A percentile compares a stretch with the other conserved stretches of the same genome.
Evolutionary conservation across 2,113 vertebrate genomes (phyloP).

Genomic region (Oryzias curvinotus): DNA sequence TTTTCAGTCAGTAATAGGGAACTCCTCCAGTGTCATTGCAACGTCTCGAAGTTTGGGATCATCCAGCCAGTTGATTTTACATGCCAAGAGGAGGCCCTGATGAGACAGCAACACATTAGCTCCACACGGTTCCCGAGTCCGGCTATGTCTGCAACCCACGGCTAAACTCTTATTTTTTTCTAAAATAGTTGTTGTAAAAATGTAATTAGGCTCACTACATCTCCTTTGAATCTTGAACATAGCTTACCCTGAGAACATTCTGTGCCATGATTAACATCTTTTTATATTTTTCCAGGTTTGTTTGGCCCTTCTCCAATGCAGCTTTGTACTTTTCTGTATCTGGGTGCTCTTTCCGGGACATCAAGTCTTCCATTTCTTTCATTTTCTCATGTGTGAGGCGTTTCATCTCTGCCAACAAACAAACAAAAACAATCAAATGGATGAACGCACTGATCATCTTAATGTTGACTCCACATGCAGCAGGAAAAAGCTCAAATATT

Average conservation of each 20-base stretch:
- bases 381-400: slow-evolving; percentile 68
- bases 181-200: neutral
- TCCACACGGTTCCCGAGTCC: neutral
- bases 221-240: too few species aligned
- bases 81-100: slow-evolving; percentile 77
- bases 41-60: slow-evolving; percentile 74
- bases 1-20: slow-evolving; percentile 62
- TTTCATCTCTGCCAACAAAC: slow-evolving; percentile 59
- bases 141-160: too few species aligned
- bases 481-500: neutral
- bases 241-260: slow-evolving; percentile 75
- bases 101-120: slow-evolving; percentile 8
- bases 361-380: slow-evolving; percentile 69
- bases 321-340: slow-evolving; percentile 68
- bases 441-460: neutral
- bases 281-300: slow-evolving; percentile 72
- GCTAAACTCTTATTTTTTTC: too few species aligned
- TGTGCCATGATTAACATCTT: slow-evolving; percentile 73
- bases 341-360: slow-evolving; percentile 61
- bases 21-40: slow-evolving; percentile 72
- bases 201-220: too few species aligned
- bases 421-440: neutral
- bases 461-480: neutral
- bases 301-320: slow-evolving; percentile 64
- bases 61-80: slow-evolving; percentile 76